These are phyloP conservation scores for Phalangium opilio DNA, from an alignment of 2,888 invertebrate genomes.

Conservation along the genomic window DNA sequence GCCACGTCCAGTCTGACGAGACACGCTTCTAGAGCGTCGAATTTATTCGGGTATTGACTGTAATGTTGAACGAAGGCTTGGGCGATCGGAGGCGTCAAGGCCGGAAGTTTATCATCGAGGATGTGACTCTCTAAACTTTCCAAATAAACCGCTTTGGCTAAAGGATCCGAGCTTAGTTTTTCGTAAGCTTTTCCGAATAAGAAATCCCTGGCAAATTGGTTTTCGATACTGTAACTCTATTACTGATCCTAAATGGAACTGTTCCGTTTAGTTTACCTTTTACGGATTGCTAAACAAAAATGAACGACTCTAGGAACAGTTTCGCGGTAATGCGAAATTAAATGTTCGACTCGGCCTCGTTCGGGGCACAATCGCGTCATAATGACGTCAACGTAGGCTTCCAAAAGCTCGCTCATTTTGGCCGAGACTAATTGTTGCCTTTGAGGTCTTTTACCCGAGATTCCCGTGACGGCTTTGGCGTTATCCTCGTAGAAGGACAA, in stretches of 20 bases:
- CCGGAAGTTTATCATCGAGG: slow-evolving; percentile 43
- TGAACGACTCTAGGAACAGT: slow-evolving; percentile 18
- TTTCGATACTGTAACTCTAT: background rate
- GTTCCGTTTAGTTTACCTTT: slow-evolving; percentile 12
- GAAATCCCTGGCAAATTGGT: slow-evolving; percentile 27
- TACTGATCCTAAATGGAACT: slow-evolving; percentile 7
- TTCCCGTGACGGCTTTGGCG: slow-evolving; percentile 44
- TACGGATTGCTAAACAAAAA: slow-evolving; percentile 19
- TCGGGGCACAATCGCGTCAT: slow-evolving; percentile 28
- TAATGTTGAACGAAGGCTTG: slow-evolving; percentile 55
- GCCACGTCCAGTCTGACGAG: slow-evolving; percentile 55
- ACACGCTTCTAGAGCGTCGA: slow-evolving; percentile 49
- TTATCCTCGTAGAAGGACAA: slow-evolving; percentile 45
- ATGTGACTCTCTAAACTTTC: slow-evolving; percentile 55
- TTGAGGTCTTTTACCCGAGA: slow-evolving; percentile 15
- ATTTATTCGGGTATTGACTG: slow-evolving; percentile 36
- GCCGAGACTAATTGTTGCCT: slow-evolving; percentile 12
- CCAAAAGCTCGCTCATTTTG: slow-evolving; percentile 29
- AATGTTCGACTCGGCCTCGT: slow-evolving; percentile 29
- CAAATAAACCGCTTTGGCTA: slow-evolving; percentile 47
- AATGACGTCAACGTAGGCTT: slow-evolving; percentile 30
- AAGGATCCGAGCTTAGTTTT: slow-evolving; percentile 36
- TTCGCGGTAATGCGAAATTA: slow-evolving; percentile 31
- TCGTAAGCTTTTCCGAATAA: slow-evolving; percentile 34
- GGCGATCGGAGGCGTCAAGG: slow-evolving; percentile 50